phyloP scores from a whole-genome alignment of 2,888 invertebrate species.

The Eilema depressum region DNA sequence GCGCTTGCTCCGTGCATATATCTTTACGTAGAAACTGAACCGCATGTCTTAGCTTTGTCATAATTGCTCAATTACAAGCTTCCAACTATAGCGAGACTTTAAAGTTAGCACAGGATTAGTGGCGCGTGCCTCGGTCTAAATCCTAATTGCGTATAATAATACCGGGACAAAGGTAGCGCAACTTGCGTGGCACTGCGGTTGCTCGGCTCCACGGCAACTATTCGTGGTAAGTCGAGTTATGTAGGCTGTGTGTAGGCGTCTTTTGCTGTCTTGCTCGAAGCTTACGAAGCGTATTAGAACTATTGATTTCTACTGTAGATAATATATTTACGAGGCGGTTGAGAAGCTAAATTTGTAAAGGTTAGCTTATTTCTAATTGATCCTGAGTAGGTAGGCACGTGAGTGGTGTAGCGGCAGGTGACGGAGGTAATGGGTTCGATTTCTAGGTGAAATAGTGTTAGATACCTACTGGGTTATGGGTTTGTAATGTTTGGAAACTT shows the following conservation, averaged over 20 bases:
- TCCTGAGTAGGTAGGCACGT: not conserved
- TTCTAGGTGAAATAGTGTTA: not conserved
- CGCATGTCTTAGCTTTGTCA: conserved; percentile 28
- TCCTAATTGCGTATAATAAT: conserved; percentile 82
- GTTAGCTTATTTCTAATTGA: not conserved
- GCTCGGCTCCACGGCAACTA: conserved; percentile 69
- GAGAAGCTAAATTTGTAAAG: not conserved
- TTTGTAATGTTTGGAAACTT: no score
- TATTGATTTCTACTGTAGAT: not conserved
- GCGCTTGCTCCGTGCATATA: not conserved
- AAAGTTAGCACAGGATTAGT: conserved; percentile 77
- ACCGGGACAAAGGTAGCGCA: conserved; percentile 69
- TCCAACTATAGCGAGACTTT: conserved; percentile 54
- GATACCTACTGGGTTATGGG: no score
- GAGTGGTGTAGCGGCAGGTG: not conserved
- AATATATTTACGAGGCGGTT: not conserved
- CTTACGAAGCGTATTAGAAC: conserved; percentile 16
- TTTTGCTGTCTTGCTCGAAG: conserved; percentile 50
- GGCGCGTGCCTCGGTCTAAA: conserved; percentile 70
- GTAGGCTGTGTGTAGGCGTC: conserved; percentile 60
- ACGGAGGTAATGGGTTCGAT: not conserved
- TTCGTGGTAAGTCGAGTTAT: conserved; percentile 73
- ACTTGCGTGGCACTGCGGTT: conserved; percentile 68
- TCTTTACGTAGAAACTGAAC: conserved; percentile 1
- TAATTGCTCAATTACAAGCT: conserved; percentile 57